Evolutionary conservation across 2,888 invertebrate genomes (phyloP), one percentile per base, ranked within the genome.

Genomic region (Crepidodera aurea): DNA sequence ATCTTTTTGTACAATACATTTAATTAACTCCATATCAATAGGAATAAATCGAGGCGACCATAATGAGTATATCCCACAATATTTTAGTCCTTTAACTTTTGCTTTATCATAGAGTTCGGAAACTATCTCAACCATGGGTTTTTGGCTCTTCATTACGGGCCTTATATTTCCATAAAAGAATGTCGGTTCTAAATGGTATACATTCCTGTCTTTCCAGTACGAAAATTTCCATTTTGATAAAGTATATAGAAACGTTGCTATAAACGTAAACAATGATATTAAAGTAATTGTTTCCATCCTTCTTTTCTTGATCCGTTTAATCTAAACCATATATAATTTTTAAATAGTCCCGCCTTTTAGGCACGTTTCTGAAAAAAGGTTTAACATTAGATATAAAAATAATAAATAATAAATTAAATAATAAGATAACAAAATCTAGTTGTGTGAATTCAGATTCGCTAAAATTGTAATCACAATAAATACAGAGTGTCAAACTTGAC

Each of bases 1-100:
- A 70, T 88, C 87, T 65, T 83, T 85, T 39, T 84, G 83, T 70
- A 88, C 71, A 15, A 89, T 80, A 53, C 82, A 80, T 60, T 76
- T 77, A 8, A 76, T 64, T 4, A 75, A 22, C 1, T 72, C 74
- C 6, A 71, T 64, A 62, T 73, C 74, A 1, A 74, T 59, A 0
- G 73, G 71, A 4, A 77, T 51, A 51, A 69, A 74, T 6, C 58
- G 18, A 22, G 73, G 69, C 8, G 29, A 39, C 8, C 83, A 79
- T 62, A 88, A 85, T 4, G 63, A 2, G 51, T 73, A 76, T 1
- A 69, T 55, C 5, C 77, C 77, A 5, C 70, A 73, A 60, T 71
- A 69, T 57, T 66, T 71, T 5, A 58, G 18, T 2, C 67, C 67
- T 25, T 29, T 32, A 0, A 34, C 15, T 55, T 56, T 66, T 18